Evolutionary conservation across 2,797 vertebrate genomes (phyloP), one percentile per base, ranked within the genome.

Genomic region (Sebastes matsubarae): DNA sequence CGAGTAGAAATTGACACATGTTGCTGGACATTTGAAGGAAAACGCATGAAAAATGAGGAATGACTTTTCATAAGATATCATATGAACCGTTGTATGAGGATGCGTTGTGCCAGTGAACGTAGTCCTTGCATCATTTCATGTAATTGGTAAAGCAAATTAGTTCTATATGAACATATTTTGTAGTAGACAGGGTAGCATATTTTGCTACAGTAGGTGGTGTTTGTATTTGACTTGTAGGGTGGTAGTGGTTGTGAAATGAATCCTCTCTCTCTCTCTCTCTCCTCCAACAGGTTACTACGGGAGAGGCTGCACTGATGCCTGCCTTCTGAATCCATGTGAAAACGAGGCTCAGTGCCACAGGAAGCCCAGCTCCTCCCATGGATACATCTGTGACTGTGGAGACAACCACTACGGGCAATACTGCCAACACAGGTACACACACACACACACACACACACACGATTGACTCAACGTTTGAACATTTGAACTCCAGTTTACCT

Each of bases 251-350:
- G 57, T 61, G 14, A 29, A 29, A 52, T 30, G 0, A 22, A 50
- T 61, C 36, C 63, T 24, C 2, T 57, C 13, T 67, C 8, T 75
- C 14, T 70, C 32, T 55, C 13, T 68, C 8, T 75, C 14, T 71
- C 38, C 2, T 61, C 11, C 32, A 18, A 0, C 94, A 99, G 99
- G 99, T 84, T 99, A 96, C 92, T 99, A 98, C 0, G 99, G 99
- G 68, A 96, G 89, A 74, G 95, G 95, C 88, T 99, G 99, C 63
- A 95, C 96, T 27, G 97, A 99, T 1, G 97, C 95, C n/a, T 99
- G 99, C 87, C 96, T 97, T 81, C 90, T 99, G 87, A 99, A 99
- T 88, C 99, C 99, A 0, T 99, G 99, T 95, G 98, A 99, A 90
- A 99, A 99, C 74, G 97, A 97, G 77, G 97, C 98, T 0, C 93